phyloP scores from a whole-genome alignment of 1,140 invertebrate species.

The Batillaria attramentaria region DNA sequence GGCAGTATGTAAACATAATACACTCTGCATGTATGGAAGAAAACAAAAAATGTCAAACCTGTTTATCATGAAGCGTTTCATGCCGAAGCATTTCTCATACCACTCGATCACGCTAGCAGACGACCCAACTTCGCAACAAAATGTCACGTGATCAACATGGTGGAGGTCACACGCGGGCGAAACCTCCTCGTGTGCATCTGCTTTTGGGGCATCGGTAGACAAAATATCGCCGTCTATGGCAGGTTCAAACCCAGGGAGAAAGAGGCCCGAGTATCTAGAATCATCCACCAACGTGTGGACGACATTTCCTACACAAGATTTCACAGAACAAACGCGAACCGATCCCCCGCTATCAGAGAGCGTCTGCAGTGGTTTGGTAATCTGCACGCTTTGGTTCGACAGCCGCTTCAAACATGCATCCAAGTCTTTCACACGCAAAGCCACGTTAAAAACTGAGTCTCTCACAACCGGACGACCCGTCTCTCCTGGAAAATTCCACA shows the following conservation, averaged over 20 bases:
- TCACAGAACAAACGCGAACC: conserved; percentile 70
- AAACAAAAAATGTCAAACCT: conserved; percentile 63
- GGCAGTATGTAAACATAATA: conserved; percentile 17
- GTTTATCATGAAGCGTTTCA: conserved; percentile 74
- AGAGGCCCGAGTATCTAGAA: conserved; percentile 67
- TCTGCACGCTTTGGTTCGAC: conserved; percentile 46
- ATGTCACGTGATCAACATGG: conserved; percentile 74
- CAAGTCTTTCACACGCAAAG: conserved; percentile 73
- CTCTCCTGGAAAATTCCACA: conserved; percentile 23
- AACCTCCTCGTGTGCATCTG: not conserved
- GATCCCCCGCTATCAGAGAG: conserved; percentile 64
- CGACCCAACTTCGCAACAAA: conserved; percentile 69
- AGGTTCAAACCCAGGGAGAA: conserved; percentile 71
- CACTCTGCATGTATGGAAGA: conserved; percentile 12
- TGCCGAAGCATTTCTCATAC: conserved; percentile 74
- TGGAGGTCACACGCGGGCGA: conserved; percentile 35
- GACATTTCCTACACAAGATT: conserved; percentile 74
- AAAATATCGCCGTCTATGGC: conserved; percentile 9
- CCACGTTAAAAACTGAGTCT: conserved; percentile 74
- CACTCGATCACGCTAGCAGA: conserved; percentile 70
- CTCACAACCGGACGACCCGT: not conserved
- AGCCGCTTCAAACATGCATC: conserved; percentile 57
- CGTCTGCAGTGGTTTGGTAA: conserved; percentile 58
- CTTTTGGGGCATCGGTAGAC: not conserved
- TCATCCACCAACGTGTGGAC: conserved; percentile 73